Evolutionary conservation across 2,113 vertebrate species (phyloP).

Genomic region (Mohoua ochrocephala): DNA sequence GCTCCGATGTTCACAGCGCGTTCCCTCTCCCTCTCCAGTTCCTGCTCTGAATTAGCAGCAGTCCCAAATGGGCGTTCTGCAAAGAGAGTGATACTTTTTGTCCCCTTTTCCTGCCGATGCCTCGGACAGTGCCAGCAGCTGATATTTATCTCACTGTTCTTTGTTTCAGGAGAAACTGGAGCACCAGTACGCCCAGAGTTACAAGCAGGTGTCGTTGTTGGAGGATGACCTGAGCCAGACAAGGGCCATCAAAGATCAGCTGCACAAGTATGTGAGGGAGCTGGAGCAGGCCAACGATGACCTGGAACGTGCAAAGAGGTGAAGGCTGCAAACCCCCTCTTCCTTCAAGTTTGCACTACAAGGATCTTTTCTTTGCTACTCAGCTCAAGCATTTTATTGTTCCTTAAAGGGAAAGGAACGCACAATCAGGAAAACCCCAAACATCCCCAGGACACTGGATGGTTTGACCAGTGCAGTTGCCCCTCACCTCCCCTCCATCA

Average conservation of each 20-base stretch:
- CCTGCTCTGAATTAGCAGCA: neutral
- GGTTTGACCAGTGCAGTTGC: neutral
- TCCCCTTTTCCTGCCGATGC: neutral
- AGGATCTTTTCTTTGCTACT: neutral
- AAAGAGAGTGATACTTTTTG: neutral
- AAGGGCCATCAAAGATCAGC: conserved; percentile 92
- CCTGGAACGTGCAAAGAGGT: conserved; percentile 97
- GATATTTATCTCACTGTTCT: neutral
- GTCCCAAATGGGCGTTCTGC: neutral
- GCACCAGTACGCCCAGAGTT: conserved; percentile 93
- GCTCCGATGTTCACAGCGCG: neutral
- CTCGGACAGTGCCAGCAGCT: neutral
- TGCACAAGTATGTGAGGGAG: conserved; percentile 96
- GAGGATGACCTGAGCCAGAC: conserved; percentile 96
- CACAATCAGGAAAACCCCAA: neutral
- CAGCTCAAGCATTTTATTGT: neutral
- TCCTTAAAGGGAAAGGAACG: neutral
- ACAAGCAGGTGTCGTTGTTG: conserved; percentile 91
- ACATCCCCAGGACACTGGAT: neutral
- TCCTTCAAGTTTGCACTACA: neutral
- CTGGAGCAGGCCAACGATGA: conserved; percentile 98
- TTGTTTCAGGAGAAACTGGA: conserved; percentile 91
- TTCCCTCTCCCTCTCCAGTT: neutral
- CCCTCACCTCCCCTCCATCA: neutral
- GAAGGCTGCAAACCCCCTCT: neutral